Evolutionary conservation across 2,888 invertebrate genomes (phyloP).

Genomic region (Cinara cedri): DNA sequence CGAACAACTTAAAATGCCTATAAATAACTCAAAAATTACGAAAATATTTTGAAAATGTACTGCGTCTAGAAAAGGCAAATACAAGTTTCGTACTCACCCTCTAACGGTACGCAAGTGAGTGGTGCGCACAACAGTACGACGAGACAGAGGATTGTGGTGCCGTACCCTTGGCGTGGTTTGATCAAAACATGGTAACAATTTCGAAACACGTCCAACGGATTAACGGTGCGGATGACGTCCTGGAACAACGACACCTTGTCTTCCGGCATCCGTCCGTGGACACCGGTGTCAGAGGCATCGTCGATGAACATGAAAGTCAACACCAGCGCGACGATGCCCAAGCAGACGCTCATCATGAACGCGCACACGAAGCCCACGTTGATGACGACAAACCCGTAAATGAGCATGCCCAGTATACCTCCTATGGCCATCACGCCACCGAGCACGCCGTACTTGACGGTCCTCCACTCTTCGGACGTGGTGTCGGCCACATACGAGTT

Average conservation of each 20-base stretch:
- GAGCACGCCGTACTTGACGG: slow-evolving; percentile 58
- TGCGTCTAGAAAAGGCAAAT: no score
- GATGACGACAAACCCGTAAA: background rate
- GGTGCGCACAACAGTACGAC: background rate
- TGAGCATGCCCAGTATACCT: slow-evolving; percentile 8
- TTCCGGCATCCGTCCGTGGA: no score
- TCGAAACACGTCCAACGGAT: background rate
- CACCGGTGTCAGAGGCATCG: background rate
- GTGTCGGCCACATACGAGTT: slow-evolving; percentile 59
- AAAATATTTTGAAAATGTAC: no score
- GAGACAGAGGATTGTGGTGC: background rate
- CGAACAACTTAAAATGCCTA: no score
- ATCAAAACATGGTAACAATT: background rate
- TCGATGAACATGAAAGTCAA: background rate
- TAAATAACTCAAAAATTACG: no score
- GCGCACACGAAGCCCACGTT: background rate
- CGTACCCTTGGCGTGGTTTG: background rate
- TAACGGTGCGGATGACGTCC: background rate
- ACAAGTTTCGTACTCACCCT: background rate
- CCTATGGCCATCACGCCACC: slow-evolving; percentile 56
- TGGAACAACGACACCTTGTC: background rate
- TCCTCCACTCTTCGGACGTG: slow-evolving; percentile 58
- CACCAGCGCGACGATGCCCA: background rate
- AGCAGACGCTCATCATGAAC: background rate
- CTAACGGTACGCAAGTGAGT: background rate